Evolutionary conservation across 1,140 invertebrate genomes (phyloP).

Genomic region (Meloidogyne hapla): DNA sequence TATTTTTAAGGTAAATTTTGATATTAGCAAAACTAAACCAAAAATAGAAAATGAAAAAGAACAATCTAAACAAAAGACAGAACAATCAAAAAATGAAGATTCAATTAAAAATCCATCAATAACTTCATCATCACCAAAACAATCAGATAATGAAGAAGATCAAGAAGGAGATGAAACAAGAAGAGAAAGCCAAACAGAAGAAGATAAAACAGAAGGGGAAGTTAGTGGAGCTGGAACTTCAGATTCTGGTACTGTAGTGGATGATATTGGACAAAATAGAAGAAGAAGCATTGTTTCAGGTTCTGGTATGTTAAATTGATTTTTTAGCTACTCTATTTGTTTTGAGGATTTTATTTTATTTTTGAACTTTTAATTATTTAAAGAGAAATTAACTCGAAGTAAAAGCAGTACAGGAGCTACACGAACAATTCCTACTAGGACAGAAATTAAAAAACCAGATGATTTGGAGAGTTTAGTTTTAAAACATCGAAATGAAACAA

Average conservation of each 20-base stretch:
- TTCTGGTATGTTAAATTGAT: too few species aligned
- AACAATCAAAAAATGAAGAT: neutral
- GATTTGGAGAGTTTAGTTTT: slow-evolving; percentile 23
- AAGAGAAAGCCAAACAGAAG: neutral
- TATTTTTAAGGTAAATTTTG: neutral
- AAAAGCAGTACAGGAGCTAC: neutral
- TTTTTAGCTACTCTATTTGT: neutral
- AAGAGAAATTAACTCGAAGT: neutral
- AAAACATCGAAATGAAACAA: slow-evolving; percentile 40
- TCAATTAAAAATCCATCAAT: neutral
- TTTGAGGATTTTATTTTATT: neutral
- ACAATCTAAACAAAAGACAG: neutral
- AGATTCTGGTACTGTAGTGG: slow-evolving; percentile 40
- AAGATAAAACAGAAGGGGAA: neutral
- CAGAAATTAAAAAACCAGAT: neutral
- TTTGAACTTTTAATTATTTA: neutral
- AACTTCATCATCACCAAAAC: neutral
- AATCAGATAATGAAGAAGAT: slow-evolving; percentile 21
- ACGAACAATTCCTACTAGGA: neutral
- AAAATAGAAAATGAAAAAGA: neutral
- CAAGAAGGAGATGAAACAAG: neutral
- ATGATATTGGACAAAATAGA: slow-evolving; percentile 32
- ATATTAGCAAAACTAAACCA: neutral
- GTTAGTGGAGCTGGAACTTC: slow-evolving; percentile 3
- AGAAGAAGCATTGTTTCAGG: neutral